Base-by-base conservation (phyloP, 2,113 vertebrate species). In the Menidia beryllina region DNA sequence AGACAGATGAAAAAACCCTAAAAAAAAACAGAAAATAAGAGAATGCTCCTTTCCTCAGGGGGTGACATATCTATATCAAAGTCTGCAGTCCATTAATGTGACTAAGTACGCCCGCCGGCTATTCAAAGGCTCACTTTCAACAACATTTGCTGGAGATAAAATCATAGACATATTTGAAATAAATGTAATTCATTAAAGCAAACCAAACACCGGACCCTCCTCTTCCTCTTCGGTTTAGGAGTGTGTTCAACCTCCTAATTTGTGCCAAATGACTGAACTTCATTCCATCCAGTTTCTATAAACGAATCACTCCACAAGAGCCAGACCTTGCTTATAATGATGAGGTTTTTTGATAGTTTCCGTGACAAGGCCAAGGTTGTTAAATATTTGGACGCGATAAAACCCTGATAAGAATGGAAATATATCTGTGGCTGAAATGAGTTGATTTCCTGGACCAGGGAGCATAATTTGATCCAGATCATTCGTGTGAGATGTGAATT, bases 51-150 rank as follows among this genome's bases (percentile, higher is more conserved):
- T 83, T 86, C 84, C 74, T 68, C 79, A 78, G 81, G 88, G 87
- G 79, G 81, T 86, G 89, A 89, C 91, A 91, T 79, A 85, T 81
- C 88, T 83, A 86, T 85, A 90, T 92, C 86, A 91, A 91, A 92
- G 90, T 70, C 53, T 71, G 84, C 50, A 61, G 82, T 83, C 89
- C 90, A 88, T 90, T 91, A 91, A 75, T 67, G 75, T 58, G 72
- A 68, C 80, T 65, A 76, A 77, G 72, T 72, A 64, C 74, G 77
- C 68, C 77, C 30, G n/a, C 51, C 67, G 73, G 57, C 45, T 14
- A 76, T 86, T 90, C 81, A 85, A 87, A 87, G 53, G 67, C 82
- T 90, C 72, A 62, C 85, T 90, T 89, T 91, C 87, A 89, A 81
- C 88, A 85, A 83, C 62, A 72, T 72, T 75, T 91, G n/a, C 50